These are phyloP conservation scores for Prosapia bicincta DNA, from an alignment of 2,888 invertebrate genomes.

Conservation along the genomic window DNA sequence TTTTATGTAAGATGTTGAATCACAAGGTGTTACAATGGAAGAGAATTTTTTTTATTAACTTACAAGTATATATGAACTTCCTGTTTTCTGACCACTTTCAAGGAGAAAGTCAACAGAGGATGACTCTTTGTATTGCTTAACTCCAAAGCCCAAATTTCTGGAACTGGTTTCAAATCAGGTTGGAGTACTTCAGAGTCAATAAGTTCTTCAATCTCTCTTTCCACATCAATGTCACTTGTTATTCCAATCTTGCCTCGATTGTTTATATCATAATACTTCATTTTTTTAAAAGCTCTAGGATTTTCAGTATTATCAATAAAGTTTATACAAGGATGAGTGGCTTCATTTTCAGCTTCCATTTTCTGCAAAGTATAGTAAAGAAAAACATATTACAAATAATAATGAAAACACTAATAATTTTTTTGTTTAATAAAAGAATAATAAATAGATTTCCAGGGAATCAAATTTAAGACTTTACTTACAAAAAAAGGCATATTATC, in stretches of 20 bases:
- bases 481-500: too few relatives aligned
- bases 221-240: neutral
- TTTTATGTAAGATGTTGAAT: too few relatives aligned
- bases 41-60: neutral
- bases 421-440: too few relatives aligned
- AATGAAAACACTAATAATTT: too few relatives aligned
- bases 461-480: too few relatives aligned
- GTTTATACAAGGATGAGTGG: neutral
- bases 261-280: neutral
- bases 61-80: slow-evolving; percentile 18
- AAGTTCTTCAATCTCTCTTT: slow-evolving; percentile 6
- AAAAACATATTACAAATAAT: too few relatives aligned
- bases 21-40: too few relatives aligned
- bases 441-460: too few relatives aligned
- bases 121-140: neutral
- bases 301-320: neutral
- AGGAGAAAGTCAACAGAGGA: slow-evolving; percentile 14
- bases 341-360: neutral
- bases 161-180: slow-evolving; percentile 2
- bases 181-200: neutral
- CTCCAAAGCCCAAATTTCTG: slow-evolving; percentile 14
- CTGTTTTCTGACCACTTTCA: slow-evolving; percentile 6
- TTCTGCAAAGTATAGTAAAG: neutral
- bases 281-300: neutral
- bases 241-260: neutral